Evolutionary conservation across 2,888 invertebrate species (phyloP).

Genomic region (Aporophyla lueneburgensis): DNA sequence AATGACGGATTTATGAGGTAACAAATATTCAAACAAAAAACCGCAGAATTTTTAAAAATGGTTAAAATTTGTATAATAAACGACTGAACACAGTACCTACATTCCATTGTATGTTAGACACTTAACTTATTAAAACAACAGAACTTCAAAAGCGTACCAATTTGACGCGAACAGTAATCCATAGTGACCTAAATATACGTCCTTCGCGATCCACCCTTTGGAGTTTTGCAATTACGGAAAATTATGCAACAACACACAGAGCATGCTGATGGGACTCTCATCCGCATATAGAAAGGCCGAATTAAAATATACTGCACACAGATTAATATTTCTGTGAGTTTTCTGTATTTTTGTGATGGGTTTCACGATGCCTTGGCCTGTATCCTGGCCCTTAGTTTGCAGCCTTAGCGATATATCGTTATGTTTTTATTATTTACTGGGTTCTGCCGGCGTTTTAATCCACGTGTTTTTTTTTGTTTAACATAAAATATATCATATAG

Average conservation of each 20-base stretch:
- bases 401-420: background rate
- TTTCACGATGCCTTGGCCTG: background rate
- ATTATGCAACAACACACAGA: conserved; percentile 49
- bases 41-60: too few relatives aligned
- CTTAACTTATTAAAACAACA: conserved; percentile 37
- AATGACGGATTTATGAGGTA: too few relatives aligned
- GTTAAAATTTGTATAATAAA: background rate
- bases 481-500: too few relatives aligned
- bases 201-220: conserved; percentile 53
- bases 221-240: conserved; percentile 64
- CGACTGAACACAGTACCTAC: background rate
- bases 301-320: conserved; percentile 44
- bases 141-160: conserved; percentile 25
- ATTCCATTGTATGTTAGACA: conserved; percentile 4
- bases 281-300: conserved; percentile 43
- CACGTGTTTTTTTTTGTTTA: too few relatives aligned
- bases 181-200: conserved; percentile 50
- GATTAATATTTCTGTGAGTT: conserved; percentile 5
- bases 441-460: too few relatives aligned
- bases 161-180: conserved; percentile 31
- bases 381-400: background rate
- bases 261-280: conserved; percentile 33
- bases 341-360: background rate
- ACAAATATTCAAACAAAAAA: too few relatives aligned
- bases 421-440: background rate